Evolutionary conservation across 2,797 vertebrate species (phyloP).

Genomic region (Notolepis coatsorum): DNA sequence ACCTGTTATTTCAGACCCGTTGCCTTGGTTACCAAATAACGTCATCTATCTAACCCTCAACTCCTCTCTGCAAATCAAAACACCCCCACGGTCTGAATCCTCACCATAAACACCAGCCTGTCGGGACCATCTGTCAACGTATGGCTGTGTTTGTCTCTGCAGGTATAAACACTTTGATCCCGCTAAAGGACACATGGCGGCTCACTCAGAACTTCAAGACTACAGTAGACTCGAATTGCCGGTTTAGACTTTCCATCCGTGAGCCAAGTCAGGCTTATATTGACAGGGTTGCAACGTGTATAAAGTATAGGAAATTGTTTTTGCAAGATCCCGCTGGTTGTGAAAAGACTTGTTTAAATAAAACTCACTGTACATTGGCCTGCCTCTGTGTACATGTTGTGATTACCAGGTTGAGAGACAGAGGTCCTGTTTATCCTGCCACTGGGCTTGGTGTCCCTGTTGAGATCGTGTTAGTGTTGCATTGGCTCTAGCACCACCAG

Average conservation of each 20-base stretch:
- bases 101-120: slow-evolving; percentile 59
- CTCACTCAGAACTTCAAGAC: slow-evolving; percentile 41
- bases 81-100: slow-evolving; percentile 55
- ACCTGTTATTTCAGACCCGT: background rate
- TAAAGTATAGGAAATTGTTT: slow-evolving; percentile 63
- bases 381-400: slow-evolving; percentile 23
- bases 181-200: slow-evolving; percentile 24
- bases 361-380: background rate
- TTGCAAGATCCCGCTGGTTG: slow-evolving; percentile 46
- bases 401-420: slow-evolving; percentile 36
- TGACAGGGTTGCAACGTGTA: background rate
- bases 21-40: slow-evolving; percentile 17
- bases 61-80: slow-evolving; percentile 58
- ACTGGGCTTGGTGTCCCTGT: background rate
- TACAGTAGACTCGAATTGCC: slow-evolving; percentile 39
- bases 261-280: slow-evolving; percentile 30
- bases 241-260: slow-evolving; percentile 34
- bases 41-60: slow-evolving; percentile 16
- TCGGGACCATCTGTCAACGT: slow-evolving; percentile 57
- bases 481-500: no score
- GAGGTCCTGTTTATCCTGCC: slow-evolving; percentile 1
- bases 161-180: slow-evolving; percentile 63
- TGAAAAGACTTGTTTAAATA: slow-evolving; percentile 41
- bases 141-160: slow-evolving; percentile 64
- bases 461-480: slow-evolving; percentile 40